A percentile compares a stretch with the other conserved stretches of the same genome.
These are phyloP conservation scores for Xestia sexstrigata DNA, from an alignment of 2,888 invertebrate genomes.

Conservation along the genomic window DNA sequence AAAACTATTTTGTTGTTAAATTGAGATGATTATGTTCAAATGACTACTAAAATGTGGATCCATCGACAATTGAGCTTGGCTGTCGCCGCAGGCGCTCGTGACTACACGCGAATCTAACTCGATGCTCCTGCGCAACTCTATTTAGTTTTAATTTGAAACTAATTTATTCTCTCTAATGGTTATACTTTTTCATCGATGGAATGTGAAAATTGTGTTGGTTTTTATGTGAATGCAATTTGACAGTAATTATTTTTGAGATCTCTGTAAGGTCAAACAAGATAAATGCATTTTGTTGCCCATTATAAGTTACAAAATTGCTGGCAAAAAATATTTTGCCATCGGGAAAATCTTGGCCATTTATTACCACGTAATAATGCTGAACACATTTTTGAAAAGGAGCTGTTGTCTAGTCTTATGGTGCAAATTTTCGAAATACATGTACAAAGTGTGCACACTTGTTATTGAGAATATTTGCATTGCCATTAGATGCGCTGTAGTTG, in stretches of 20 bases:
- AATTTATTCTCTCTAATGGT: constrained; percentile 67
- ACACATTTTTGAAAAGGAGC: background rate
- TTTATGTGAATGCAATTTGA: constrained; percentile 51
- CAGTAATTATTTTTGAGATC: constrained; percentile 14
- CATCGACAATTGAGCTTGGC: constrained; percentile 57
- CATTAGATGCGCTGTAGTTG: constrained; percentile 38
- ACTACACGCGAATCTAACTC: constrained; percentile 81
- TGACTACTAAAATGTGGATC: constrained; percentile 65
- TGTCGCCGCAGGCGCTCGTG: constrained; percentile 79
- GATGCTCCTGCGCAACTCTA: constrained; percentile 77
- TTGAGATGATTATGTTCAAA: constrained; percentile 64
- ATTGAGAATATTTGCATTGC: constrained; percentile 42
- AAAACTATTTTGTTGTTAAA: constrained; percentile 54
- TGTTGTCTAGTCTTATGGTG: background rate
- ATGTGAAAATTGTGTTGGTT: constrained; percentile 62
- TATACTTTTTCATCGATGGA: constrained; percentile 59
- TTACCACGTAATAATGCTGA: background rate
- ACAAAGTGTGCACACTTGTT: constrained; percentile 26
- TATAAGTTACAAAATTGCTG: background rate
- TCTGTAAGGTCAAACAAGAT: constrained; percentile 8
- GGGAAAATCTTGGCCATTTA: constrained; percentile 1
- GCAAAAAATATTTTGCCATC: background rate
- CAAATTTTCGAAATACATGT: constrained; percentile 26
- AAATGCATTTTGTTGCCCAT: background rate
- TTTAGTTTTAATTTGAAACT: constrained; percentile 74